Evolutionary conservation across 2,113 vertebrate species (phyloP).

Genomic region (Prolemur simus): DNA sequence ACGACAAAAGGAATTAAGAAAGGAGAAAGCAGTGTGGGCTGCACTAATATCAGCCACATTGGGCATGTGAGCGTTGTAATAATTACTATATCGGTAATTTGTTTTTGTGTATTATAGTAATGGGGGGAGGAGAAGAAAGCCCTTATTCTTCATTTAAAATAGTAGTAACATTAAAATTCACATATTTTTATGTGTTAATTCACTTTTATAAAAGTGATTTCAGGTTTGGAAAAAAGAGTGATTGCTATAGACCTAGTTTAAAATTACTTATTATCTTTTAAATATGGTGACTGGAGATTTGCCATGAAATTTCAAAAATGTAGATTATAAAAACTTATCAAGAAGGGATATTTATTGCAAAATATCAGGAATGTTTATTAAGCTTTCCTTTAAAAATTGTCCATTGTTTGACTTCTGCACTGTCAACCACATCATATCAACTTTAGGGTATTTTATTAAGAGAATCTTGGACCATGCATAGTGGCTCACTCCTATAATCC

Average conservation of each 20-base stretch:
- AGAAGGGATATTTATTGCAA: conserved; percentile 1
- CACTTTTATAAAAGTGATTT: conserved; percentile 42
- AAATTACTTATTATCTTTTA: conserved; percentile 31
- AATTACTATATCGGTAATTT: neutral
- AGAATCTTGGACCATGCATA: neutral
- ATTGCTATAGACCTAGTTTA: conserved; percentile 22
- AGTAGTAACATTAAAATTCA: conserved; percentile 7
- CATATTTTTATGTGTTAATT: neutral
- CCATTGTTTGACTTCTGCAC: neutral
- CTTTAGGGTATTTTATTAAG: neutral
- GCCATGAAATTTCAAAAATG: neutral
- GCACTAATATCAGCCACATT: neutral
- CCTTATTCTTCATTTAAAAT: conserved; percentile 10
- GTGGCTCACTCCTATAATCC: too few relatives aligned
- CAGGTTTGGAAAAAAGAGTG: neutral
- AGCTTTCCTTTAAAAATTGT: conserved; percentile 33
- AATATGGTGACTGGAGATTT: conserved; percentile 22
- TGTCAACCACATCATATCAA: neutral
- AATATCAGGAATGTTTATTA: neutral
- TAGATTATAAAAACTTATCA: neutral
- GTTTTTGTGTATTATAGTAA: neutral
- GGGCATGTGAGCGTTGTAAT: neutral
- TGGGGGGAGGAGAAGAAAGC: neutral
- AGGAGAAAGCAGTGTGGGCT: neutral
- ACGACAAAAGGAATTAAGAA: neutral